These are phyloP conservation scores for Drosophila lacteicornis DNA, from an alignment of 1,140 invertebrate genomes.

Conservation along the genomic window DNA sequence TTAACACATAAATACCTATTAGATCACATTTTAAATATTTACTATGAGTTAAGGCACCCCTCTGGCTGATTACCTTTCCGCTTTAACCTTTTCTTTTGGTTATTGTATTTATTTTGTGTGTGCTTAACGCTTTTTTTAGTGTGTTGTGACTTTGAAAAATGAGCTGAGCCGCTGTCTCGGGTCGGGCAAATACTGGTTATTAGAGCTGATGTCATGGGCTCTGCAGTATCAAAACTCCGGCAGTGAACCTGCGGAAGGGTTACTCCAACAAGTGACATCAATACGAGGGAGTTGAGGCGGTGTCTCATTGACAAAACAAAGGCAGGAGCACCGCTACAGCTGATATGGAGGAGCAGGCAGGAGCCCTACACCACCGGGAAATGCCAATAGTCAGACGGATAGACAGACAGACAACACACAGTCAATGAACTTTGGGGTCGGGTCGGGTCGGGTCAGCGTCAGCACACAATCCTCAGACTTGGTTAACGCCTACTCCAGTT, in stretches of 20 bases:
- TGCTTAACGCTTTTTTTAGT: conserved; percentile 36
- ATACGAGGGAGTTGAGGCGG: conserved; percentile 8
- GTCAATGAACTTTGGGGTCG: conserved; percentile 74
- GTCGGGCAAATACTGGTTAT: conserved; percentile 68
- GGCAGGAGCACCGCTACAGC: conserved; percentile 50
- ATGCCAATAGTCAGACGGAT: conserved; percentile 64
- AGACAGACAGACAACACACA: conserved; percentile 40
- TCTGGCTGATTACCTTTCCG: conserved; percentile 23
- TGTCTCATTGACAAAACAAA: conserved; percentile 76
- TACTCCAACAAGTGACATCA: conserved; percentile 62
- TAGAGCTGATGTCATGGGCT: conserved; percentile 76
- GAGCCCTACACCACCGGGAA: conserved; percentile 35
- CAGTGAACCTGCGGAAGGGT: conserved; percentile 44
- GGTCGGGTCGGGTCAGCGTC: conserved; percentile 39
- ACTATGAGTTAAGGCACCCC: conserved; percentile 16
- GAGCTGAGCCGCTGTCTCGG: conserved; percentile 41
- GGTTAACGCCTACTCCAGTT: conserved; percentile 57
- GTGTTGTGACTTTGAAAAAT: conserved; percentile 70
- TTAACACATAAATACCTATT: conserved; percentile 37
- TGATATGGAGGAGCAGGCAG: conserved; percentile 7
- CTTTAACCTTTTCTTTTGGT: conserved; percentile 39
- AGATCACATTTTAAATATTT: conserved; percentile 73
- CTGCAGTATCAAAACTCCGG: conserved; percentile 41
- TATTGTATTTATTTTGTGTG: conserved; percentile 48
- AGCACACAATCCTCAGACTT: conserved; percentile 57